Base-by-base conservation (phyloP, 2,888 invertebrate species). In the Machimus atricapillus region DNA sequence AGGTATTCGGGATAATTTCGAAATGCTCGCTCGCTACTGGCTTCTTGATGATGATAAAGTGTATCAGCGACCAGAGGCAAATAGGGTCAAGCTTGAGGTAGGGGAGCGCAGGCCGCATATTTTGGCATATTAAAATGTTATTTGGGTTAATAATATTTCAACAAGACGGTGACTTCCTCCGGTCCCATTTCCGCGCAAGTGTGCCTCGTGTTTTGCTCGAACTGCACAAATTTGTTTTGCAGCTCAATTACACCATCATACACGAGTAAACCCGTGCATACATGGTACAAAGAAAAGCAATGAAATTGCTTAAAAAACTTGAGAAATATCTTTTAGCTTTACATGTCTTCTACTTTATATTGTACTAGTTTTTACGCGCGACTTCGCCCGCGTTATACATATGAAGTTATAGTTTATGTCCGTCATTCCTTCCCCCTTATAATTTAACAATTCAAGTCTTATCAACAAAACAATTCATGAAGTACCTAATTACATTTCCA, bases 1-100 rank as follows among this genome's bases (percentile, higher is more conserved):
- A 58, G 82, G 58, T 58, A 82, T 82, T 82, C 19, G 58, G 82
- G 37, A 52, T 40, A 82, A 82, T 82, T 82, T 82, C 58, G 58
- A 82, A 82, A 82, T 58, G 58, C 31, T 9, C 66, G 66, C 66
- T 66, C 66, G 66, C 66, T 19, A 12, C 34, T 12, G 27, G 27
- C 16, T 31, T n/a, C 74, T 74, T 76, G 52, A 37, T 82, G 82
- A 34, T 82, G 66, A 40, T 66, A 82, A 82, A 82, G 27, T 82
- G 82, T 82, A 82, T 66, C 66, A 58, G 31, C 52, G 23, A 16
- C 76, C 52, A 16, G 34, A 58, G 58, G 37, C 40, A 66, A 82
- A 82, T 82, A 82, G 37, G 82, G 82, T 82, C 82, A 82, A 37
- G 23, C 37, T 37, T 66, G 76, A 76, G 76, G 76, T 76, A 37